Evolutionary conservation across 2,888 invertebrate species (phyloP).

Genomic region (Agrotis ipsilon): DNA sequence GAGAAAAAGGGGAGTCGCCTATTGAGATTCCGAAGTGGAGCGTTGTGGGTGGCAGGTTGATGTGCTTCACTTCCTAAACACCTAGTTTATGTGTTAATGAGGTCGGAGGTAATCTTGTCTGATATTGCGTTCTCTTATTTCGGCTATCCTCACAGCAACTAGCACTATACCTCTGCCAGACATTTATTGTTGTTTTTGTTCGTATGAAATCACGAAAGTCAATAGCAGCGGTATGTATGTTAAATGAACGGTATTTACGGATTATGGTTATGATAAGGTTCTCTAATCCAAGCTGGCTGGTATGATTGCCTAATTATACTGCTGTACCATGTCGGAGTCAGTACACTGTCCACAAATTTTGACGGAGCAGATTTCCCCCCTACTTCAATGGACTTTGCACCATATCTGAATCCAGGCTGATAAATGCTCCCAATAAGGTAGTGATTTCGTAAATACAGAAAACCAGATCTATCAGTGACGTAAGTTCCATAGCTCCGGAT

Average conservation of each 20-base stretch:
- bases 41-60: conserved; percentile 22
- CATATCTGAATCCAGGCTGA: neutral
- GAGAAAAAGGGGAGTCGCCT: conserved; percentile 58
- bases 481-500: conserved; percentile 41
- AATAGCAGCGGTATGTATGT: neutral
- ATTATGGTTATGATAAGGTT: neutral
- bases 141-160: neutral
- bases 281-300: neutral
- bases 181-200: neutral
- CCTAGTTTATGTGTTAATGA: conserved; percentile 58
- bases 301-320: neutral
- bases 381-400: neutral
- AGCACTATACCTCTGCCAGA: neutral
- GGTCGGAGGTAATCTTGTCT: conserved; percentile 5
- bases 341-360: neutral
- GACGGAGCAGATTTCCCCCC: neutral
- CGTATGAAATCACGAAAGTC: neutral
- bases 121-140: neutral
- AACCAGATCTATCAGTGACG: conserved; percentile 28
- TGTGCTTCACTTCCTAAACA: conserved; percentile 26
- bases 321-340: neutral
- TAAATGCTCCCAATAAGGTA: neutral
- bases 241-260: neutral
- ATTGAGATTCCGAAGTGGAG: conserved; percentile 61
- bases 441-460: neutral